Evolutionary conservation across 2,888 invertebrate species (phyloP), one percentile per base, ranked within the genome.

Genomic region (Pycnomerus fuliginosus): DNA sequence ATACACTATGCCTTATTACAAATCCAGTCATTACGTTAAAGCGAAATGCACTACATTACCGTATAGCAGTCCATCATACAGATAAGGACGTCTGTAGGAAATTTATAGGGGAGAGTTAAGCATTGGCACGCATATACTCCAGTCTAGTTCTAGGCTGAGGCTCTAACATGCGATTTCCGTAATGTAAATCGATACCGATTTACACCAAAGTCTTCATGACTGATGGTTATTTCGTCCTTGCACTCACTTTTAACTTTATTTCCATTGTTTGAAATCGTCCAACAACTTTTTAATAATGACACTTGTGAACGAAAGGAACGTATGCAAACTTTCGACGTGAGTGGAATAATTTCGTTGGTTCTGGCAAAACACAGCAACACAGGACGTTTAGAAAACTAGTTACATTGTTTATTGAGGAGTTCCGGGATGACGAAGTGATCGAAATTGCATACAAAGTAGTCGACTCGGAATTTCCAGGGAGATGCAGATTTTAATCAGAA

Each of bases 11-110:
- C 12, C 28, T 36, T 31, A 25, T 16, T 34, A 15, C 41, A 22
- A 28, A n/a, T 22, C 25, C 36, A 13, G 31, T 24, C 23, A 27
- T 29, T 33, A 31, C 30, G 40, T 39, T 44, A 44, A 44, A 22
- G 34, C 34, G 44, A 44, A 27, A 44, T 44, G 40, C 39, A 35
- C 16, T 36, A 17, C 36, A 45, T 45, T 39, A 35, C 22, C 30
- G 20, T n/a, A 23, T 27, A 17, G 38, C 45, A 48, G 50, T 53
- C 33, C 41, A 46, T 53, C 52, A 53, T 53, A 45, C 35, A 46
- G 52, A 53, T 53, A 53, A 53, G 48, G 24, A 35, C 27, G 48
- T 47, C 39, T 50, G 47, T 40, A 44, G 48, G 50, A 45, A 43
- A 50, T 50, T 50, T 53, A 50, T 50, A 44, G 48, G 44, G 37